A percentile compares a stretch with the other conserved stretches of the same genome.
Evolutionary conservation across 2,797 vertebrate genomes (phyloP).

Genomic region (Erethizon dorsatum): DNA sequence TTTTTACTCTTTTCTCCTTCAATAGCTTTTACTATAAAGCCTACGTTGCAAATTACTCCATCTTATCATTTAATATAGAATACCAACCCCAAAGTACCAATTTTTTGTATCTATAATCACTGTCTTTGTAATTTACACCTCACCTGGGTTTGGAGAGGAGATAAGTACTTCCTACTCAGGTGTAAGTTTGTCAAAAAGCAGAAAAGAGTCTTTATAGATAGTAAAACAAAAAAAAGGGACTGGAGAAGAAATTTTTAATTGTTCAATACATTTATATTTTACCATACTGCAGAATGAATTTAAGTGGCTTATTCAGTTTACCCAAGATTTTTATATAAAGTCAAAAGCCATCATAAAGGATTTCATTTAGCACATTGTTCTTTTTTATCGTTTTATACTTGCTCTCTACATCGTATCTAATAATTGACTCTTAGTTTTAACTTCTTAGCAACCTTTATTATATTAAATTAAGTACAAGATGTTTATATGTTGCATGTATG

Average conservation of each 20-base stretch:
- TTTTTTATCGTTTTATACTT: neutral
- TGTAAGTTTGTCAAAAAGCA: neutral
- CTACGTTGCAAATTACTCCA: neutral
- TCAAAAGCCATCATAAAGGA: neutral
- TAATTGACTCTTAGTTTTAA: neutral
- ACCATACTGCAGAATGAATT: neutral
- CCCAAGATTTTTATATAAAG: neutral
- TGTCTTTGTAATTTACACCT: neutral
- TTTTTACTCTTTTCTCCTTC: neutral
- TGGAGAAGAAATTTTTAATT: neutral
- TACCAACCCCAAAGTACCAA: neutral
- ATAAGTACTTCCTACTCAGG: neutral
- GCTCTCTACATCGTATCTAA: neutral
- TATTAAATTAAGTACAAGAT: neutral
- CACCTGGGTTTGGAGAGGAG: neutral
- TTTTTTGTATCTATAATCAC: neutral
- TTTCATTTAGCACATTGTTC: neutral
- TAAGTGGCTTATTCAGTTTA: neutral
- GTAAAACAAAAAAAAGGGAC: neutral
- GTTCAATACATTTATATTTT: neutral
- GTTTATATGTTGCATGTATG: neutral
- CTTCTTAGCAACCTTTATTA: neutral
- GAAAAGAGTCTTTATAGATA: neutral
- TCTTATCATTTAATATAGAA: neutral
- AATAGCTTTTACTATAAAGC: neutral